Conservation (phyloP, 2,888 invertebrate species). For the Lymantria monacha region DNA sequence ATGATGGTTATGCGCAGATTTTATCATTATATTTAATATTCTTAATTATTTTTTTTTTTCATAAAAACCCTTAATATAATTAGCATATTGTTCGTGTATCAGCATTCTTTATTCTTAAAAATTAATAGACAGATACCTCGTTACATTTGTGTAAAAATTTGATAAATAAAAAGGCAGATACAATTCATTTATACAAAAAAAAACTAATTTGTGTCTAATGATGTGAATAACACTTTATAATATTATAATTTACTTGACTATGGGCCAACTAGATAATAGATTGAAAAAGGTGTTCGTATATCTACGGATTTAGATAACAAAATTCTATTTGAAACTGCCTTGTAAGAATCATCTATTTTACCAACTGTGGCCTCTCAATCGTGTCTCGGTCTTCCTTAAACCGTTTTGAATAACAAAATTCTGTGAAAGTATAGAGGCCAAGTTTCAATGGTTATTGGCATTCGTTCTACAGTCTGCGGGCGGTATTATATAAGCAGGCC, state of each 20-base stretch:
- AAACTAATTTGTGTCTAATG: slow-evolving; percentile 27
- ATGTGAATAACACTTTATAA: slow-evolving; percentile 28
- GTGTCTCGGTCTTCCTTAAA: slow-evolving; percentile 23
- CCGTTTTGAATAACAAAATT: slow-evolving; percentile 34
- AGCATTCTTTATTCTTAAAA: too few relatives aligned
- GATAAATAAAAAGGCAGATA: not conserved
- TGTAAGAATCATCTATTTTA: slow-evolving; percentile 54
- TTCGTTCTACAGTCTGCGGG: slow-evolving; percentile 63
- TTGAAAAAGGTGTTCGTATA: slow-evolving; percentile 51
- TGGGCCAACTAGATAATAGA: slow-evolving; percentile 42
- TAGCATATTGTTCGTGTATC: too few relatives aligned
- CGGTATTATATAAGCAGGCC: slow-evolving; percentile 73
- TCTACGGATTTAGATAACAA: slow-evolving; percentile 52
- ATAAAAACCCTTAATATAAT: too few relatives aligned
- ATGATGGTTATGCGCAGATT: too few relatives aligned
- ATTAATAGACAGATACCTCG: too few relatives aligned
- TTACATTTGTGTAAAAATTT: not conserved
- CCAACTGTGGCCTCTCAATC: slow-evolving; percentile 37
- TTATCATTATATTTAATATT: too few relatives aligned
- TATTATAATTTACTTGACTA: slow-evolving; percentile 20
- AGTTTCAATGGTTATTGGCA: slow-evolving; percentile 49
- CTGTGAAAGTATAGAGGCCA: slow-evolving; percentile 51
- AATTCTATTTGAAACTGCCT: slow-evolving; percentile 54
- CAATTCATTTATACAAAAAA: slow-evolving; percentile 6
- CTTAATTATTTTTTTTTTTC: too few relatives aligned